phyloP scores from a whole-genome alignment of 1,140 invertebrate genomes.

The Pygmarrhopalites habei region DNA sequence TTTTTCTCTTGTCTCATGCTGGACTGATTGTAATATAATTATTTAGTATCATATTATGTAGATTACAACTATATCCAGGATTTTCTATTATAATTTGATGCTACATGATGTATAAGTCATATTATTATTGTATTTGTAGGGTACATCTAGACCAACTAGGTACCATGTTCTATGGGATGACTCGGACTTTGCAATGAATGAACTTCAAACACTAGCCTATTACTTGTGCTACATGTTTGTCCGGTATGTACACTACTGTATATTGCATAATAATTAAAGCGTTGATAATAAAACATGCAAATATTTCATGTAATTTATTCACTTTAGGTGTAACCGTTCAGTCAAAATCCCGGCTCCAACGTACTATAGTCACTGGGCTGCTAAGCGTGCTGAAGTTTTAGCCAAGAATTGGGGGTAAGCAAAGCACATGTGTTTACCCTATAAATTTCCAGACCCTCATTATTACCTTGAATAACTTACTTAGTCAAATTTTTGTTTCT shows the following conservation, averaged over 20 bases:
- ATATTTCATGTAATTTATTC: too few species aligned
- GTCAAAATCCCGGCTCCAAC: constrained; percentile 90
- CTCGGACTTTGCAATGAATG: constrained; percentile 45
- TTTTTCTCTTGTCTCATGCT: constrained; percentile 48
- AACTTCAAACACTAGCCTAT: constrained; percentile 48
- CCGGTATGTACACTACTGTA: constrained; percentile 49
- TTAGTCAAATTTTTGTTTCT: too few species aligned
- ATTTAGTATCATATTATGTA: background rate
- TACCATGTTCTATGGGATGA: constrained; percentile 51
- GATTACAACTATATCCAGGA: constrained; percentile 1
- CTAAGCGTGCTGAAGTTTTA: constrained; percentile 54
- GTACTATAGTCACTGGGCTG: constrained; percentile 87
- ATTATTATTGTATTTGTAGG: constrained; percentile 39
- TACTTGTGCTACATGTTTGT: constrained; percentile 50
- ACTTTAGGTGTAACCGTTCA: constrained; percentile 71
- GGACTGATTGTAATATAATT: constrained; percentile 54
- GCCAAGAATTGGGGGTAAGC: too few species aligned
- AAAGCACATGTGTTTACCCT: too few species aligned
- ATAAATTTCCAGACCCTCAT: too few species aligned
- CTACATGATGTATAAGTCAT: too few species aligned
- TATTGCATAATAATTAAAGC: too few species aligned
- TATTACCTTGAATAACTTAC: too few species aligned
- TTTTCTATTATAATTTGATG: constrained; percentile 38
- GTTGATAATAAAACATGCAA: too few species aligned
- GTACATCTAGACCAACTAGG: constrained; percentile 48